Evolutionary conservation across 2,888 invertebrate species (phyloP).

Genomic region (Mellilla xanthometata): DNA sequence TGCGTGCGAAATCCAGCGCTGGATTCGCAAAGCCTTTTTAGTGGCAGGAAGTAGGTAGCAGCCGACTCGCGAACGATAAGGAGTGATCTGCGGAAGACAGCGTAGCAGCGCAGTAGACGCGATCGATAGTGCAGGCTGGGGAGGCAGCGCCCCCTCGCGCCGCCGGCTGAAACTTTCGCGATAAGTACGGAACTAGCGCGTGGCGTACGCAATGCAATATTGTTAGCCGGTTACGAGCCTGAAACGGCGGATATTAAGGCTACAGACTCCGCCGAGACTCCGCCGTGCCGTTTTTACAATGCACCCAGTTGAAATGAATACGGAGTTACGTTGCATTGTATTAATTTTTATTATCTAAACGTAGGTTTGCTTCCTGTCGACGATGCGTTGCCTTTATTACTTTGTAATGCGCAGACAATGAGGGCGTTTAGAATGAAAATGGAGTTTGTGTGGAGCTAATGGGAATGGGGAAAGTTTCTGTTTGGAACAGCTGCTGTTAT

Average conservation of each 20-base stretch:
- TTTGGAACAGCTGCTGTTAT: constrained; percentile 15
- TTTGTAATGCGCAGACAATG: constrained; percentile 21
- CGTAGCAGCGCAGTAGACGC: constrained; percentile 75
- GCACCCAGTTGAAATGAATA: constrained; percentile 67
- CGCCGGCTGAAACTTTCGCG: constrained; percentile 79
- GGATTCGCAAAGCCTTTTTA: constrained; percentile 66
- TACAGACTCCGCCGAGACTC: constrained; percentile 64
- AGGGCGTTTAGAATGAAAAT: constrained; percentile 24
- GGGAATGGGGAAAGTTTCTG: constrained; percentile 17
- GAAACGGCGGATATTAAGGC: constrained; percentile 81
- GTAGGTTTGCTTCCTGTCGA: constrained; percentile 32
- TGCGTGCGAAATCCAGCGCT: constrained; percentile 42
- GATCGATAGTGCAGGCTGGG: constrained; percentile 74
- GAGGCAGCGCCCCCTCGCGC: constrained; percentile 40
- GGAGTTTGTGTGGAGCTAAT: constrained; percentile 14
- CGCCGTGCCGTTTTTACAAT: constrained; percentile 71
- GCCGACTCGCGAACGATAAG: constrained; percentile 71
- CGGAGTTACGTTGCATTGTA: constrained; percentile 63
- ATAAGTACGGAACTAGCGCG: constrained; percentile 82
- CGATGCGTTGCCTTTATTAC: constrained; percentile 25
- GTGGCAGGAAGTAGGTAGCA: constrained; percentile 41
- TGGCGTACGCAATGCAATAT: constrained; percentile 81
- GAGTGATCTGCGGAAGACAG: constrained; percentile 81
- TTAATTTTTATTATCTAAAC: constrained; percentile 59
- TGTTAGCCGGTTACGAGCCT: constrained; percentile 80